phyloP scores from a whole-genome alignment of 2,113 vertebrate species.

The Zapornia atra region DNA sequence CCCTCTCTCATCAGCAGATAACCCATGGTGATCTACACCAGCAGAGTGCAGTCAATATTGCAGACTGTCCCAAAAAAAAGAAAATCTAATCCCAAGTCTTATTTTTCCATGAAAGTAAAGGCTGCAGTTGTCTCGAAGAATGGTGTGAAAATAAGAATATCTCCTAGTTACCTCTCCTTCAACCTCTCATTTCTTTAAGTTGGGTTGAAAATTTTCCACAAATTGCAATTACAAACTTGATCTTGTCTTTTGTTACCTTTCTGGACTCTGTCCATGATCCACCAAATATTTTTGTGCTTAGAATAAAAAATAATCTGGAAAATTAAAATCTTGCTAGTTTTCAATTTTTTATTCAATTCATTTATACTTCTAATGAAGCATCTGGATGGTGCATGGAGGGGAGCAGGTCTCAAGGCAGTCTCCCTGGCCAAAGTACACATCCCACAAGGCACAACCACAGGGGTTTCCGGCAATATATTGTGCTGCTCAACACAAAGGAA shows the following conservation, averaged over 20 bases:
- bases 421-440: background rate
- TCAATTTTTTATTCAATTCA: background rate
- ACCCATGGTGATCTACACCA: rapidly evolving
- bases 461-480: background rate
- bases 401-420: background rate
- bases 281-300: background rate
- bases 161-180: background rate
- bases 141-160: slow-evolving; percentile 1
- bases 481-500: background rate
- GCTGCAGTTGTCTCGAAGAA: background rate
- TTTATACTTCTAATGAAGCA: background rate
- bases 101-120: background rate
- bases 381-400: background rate
- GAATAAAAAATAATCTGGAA: background rate
- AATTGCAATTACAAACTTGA: background rate
- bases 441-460: background rate
- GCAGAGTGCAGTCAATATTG: background rate
- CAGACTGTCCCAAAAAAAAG: background rate
- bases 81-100: background rate
- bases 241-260: background rate
- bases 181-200: background rate
- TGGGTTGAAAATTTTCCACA: background rate
- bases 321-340: background rate
- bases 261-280: background rate
- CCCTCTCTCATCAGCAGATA: background rate